Evolutionary conservation across 1,140 invertebrate species (phyloP), one percentile per base, ranked within the genome.

Genomic region (Laupala kohalensis): DNA sequence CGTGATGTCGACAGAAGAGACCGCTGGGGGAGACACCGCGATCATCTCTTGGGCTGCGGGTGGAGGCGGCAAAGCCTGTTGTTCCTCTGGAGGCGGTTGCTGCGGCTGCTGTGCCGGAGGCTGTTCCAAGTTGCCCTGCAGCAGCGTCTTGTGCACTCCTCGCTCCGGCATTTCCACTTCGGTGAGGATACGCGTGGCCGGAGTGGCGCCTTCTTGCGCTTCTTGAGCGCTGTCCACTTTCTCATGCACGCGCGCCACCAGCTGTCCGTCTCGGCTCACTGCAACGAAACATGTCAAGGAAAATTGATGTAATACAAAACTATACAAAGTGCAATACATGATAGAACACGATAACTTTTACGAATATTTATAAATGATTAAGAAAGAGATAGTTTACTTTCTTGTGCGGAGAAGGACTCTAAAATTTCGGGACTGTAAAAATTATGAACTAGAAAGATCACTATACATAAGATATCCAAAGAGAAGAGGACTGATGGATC

Each of bases 131-230:
- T 53, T 53, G 37, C 37, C 37, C 37, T 53, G 37, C 37, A 72
- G 27, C 15, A 72, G 23, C 5, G 71, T 66, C 53, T 53, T 70
- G 69, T 73, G 72, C n/a, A 73, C 23, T n/a, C 69, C 71, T 15
- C 67, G 27, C n/a, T 24, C 25, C 15, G 69, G 67, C 13, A 69
- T 62, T 15, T 69, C 70, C 5, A 69, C 71, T 5, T 67, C 62
- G 4, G 71, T 72, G 6, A 13, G 37, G 4, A 72, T 64, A 1
- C 68, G 37, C 15, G 71, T 72, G 28, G 73, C 67, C 1, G 71
- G 71, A 1, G 71, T 72, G 6, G 71, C 71, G 23, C 12, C 67
- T 4, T 19, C 64, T 4, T 37, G 13, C 15, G 53, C 19, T 2
- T 70, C 67, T 26, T 70, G 69, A 13, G 24, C 28, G 1, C 28